These are phyloP conservation scores for Drosophila koepferae DNA, from an alignment of 2,888 invertebrate species.

Conservation along the genomic window DNA sequence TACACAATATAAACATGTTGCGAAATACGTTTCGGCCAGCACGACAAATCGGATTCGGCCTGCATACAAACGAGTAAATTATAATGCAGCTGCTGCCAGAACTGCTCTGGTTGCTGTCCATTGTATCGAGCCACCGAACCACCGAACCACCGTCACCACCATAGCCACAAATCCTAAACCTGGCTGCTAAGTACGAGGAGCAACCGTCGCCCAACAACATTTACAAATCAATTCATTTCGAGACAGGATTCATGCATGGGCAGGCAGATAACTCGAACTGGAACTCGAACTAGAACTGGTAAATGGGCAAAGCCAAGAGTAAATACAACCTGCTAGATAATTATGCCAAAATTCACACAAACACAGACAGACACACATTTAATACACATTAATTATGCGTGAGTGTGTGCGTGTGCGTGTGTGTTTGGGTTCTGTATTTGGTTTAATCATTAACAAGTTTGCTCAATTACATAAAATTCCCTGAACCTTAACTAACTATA, in stretches of 20 bases:
- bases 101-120: slow-evolving; percentile 6
- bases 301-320: slow-evolving; percentile 10
- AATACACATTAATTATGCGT: slow-evolving; percentile 66
- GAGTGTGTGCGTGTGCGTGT: slow-evolving; percentile 9
- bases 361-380: slow-evolving; percentile 36
- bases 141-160: neutral
- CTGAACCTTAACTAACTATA: slow-evolving; percentile 10
- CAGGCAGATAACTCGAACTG: neutral
- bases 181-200: slow-evolving; percentile 9
- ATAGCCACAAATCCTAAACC: slow-evolving; percentile 37
- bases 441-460: slow-evolving; percentile 53
- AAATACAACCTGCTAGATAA: slow-evolving; percentile 53
- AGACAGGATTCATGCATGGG: slow-evolving; percentile 18
- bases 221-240: slow-evolving; percentile 64
- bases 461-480: slow-evolving; percentile 44
- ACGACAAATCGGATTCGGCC: slow-evolving; percentile 50
- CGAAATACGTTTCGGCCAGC: slow-evolving; percentile 20
- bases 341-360: slow-evolving; percentile 47
- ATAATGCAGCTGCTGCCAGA: slow-evolving; percentile 63
- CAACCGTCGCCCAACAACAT: slow-evolving; percentile 40
- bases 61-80: slow-evolving; percentile 73
- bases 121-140: neutral
- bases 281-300: neutral
- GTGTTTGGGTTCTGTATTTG: slow-evolving; percentile 25
- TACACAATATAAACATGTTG: slow-evolving; percentile 40